Conservation (phyloP, 1,140 invertebrate genomes). For the Atta colombica region DNA sequence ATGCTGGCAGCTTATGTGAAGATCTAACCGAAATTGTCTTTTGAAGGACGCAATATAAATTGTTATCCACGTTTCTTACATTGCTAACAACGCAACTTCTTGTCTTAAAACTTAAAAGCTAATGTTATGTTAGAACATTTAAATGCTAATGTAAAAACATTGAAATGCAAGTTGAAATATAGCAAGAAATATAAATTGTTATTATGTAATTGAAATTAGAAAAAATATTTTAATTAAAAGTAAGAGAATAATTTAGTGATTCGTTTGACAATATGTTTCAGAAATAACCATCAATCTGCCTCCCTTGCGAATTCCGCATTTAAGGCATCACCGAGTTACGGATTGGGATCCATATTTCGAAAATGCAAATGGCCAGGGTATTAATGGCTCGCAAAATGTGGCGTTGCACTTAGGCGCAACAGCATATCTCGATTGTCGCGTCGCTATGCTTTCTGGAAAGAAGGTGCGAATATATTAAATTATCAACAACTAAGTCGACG, state of each 20-base stretch:
- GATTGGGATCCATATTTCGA: slow-evolving; percentile 93
- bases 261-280: slow-evolving; percentile 54
- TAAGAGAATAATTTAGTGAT: background rate
- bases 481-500: background rate
- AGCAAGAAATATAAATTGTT: background rate
- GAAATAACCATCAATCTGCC: slow-evolving; percentile 73
- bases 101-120: slow-evolving; percentile 5
- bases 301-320: slow-evolving; percentile 78
- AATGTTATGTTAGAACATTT: background rate
- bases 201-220: background rate
- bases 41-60: slow-evolving; percentile 42
- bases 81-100: slow-evolving; percentile 10
- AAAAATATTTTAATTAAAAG: background rate
- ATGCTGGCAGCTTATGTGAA: slow-evolving; percentile 63
- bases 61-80: slow-evolving; percentile 39
- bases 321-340: slow-evolving; percentile 83
- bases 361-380: slow-evolving; percentile 86
- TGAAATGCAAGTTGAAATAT: background rate
- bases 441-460: slow-evolving; percentile 87
- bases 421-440: slow-evolving; percentile 86
- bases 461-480: slow-evolving; percentile 81
- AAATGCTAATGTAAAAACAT: background rate
- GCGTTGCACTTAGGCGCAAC: slow-evolving; percentile 85
- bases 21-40: slow-evolving; percentile 71
- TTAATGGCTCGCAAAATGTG: slow-evolving; percentile 82